Evolutionary conservation across 2,888 invertebrate species (phyloP).

Genomic region (Synanthedon formicaeformis): DNA sequence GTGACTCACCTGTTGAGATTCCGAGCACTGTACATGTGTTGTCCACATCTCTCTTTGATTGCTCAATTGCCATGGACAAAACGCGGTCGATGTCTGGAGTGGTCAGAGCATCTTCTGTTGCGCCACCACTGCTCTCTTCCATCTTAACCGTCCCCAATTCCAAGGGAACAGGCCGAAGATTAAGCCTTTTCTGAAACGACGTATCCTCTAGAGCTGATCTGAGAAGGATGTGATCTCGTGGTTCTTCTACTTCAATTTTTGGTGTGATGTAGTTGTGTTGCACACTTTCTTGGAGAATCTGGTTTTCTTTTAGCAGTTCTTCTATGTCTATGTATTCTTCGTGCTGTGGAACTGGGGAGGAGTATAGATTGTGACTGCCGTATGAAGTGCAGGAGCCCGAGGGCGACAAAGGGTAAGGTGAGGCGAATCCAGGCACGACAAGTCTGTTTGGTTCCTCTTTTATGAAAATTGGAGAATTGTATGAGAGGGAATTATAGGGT

Average conservation of each 20-base stretch:
- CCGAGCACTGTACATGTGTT: slow-evolving; percentile 86
- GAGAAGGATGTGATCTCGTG: slow-evolving; percentile 80
- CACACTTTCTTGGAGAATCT: slow-evolving; percentile 58
- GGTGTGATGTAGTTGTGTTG: slow-evolving; percentile 59
- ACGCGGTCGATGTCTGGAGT: slow-evolving; percentile 86
- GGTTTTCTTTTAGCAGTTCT: slow-evolving; percentile 70
- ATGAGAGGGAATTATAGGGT: slow-evolving; percentile 61
- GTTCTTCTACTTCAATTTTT: slow-evolving; percentile 68
- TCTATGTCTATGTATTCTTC: slow-evolving; percentile 74
- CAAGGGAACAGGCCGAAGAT: slow-evolving; percentile 82
- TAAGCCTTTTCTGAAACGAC: slow-evolving; percentile 86
- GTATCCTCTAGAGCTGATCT: slow-evolving; percentile 87
- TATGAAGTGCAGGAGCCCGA: slow-evolving; percentile 70
- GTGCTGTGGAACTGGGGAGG: slow-evolving; percentile 68
- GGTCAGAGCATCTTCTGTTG: slow-evolving; percentile 67
- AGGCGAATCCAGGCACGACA: slow-evolving; percentile 58
- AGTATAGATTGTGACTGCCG: slow-evolving; percentile 65
- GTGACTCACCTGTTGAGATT: slow-evolving; percentile 86
- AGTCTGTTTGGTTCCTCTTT: slow-evolving; percentile 69
- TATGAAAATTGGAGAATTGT: slow-evolving; percentile 35
- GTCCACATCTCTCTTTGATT: slow-evolving; percentile 87
- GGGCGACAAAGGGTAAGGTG: slow-evolving; percentile 69
- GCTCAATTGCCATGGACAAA: slow-evolving; percentile 86
- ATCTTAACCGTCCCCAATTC: slow-evolving; percentile 74
- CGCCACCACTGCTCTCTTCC: slow-evolving; percentile 75